Conservation (phyloP, 2,113 vertebrate species). For the Rhea pennata region DNA sequence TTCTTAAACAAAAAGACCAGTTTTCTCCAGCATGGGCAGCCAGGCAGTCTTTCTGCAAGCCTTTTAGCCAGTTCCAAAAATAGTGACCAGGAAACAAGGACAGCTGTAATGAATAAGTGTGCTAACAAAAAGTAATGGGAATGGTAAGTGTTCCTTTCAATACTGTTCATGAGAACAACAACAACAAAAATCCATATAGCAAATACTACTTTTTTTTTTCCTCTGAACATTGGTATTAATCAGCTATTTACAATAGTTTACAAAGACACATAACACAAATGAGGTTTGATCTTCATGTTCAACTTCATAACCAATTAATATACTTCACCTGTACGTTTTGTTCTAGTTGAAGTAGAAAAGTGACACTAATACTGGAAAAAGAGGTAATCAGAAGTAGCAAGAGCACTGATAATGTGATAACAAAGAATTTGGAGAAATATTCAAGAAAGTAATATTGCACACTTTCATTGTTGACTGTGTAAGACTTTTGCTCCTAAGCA, state of each 20-base stretch:
- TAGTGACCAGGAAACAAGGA: constrained; percentile 44
- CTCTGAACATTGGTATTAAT: constrained; percentile 54
- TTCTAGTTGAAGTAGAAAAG: constrained; percentile 74
- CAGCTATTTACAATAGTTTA: constrained; percentile 77
- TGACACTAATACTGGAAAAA: constrained; percentile 78
- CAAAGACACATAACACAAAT: constrained; percentile 70
- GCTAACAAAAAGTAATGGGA: constrained; percentile 48
- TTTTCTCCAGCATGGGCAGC: constrained; percentile 26
- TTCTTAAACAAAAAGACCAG: constrained; percentile 47
- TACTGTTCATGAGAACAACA: constrained; percentile 57
- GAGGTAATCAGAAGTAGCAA: constrained; percentile 69
- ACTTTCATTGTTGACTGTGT: constrained; percentile 57
- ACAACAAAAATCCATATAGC: constrained; percentile 31
- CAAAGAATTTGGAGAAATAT: constrained; percentile 55
- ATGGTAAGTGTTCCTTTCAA: constrained; percentile 53
- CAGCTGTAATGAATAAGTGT: constrained; percentile 36
- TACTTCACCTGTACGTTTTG: constrained; percentile 62
- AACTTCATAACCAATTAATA: constrained; percentile 66
- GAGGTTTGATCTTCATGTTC: constrained; percentile 76
- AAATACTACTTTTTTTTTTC: constrained; percentile 27
- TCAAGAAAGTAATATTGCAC: constrained; percentile 74
- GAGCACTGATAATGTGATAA: constrained; percentile 46
- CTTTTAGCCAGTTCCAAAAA: constrained; percentile 19
- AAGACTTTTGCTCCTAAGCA: constrained; percentile 61
- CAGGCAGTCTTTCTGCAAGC: neutral